Evolutionary conservation across 1,140 invertebrate genomes (phyloP).

Genomic region (Trialeurodes vaporariorum): DNA sequence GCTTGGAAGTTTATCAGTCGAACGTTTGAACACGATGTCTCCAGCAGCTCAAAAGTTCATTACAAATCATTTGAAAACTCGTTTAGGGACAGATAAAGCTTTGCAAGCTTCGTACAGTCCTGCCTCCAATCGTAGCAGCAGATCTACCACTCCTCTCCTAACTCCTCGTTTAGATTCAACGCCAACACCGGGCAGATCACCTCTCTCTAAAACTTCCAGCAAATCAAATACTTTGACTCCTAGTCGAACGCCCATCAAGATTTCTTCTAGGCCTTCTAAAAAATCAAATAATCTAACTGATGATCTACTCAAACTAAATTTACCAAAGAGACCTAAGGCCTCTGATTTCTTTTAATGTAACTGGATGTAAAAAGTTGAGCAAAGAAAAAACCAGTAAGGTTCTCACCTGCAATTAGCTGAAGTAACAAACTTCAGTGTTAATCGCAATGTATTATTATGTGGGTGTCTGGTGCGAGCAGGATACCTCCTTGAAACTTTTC

Average conservation of each 20-base stretch:
- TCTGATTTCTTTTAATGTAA: conserved; percentile 52
- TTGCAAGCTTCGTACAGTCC: conserved; percentile 44
- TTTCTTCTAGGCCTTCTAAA: conserved; percentile 8
- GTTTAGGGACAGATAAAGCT: conserved; percentile 38
- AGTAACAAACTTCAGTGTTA: too few relatives aligned
- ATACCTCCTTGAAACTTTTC: too few relatives aligned
- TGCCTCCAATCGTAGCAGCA: conserved; percentile 21
- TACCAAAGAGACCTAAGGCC: conserved; percentile 51
- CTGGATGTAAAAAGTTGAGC: too few relatives aligned
- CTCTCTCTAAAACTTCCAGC: background rate
- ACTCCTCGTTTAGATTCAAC: conserved; percentile 30
- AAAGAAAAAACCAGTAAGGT: too few relatives aligned
- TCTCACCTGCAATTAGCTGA: too few relatives aligned
- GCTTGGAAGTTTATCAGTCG: conserved; percentile 41
- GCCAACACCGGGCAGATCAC: conserved; percentile 16
- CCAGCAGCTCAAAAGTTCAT: conserved; percentile 57
- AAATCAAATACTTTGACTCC: conserved; percentile 21
- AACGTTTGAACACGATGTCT: conserved; percentile 80
- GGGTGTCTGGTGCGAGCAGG: too few relatives aligned
- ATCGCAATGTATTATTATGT: too few relatives aligned
- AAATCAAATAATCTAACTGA: conserved; percentile 49
- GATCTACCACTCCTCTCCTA: conserved; percentile 35
- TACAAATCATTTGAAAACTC: conserved; percentile 31
- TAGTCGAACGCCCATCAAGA: conserved; percentile 3
- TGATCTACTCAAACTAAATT: conserved; percentile 56